phyloP scores from a whole-genome alignment of 2,113 vertebrate species.

The Nipponia nippon region DNA sequence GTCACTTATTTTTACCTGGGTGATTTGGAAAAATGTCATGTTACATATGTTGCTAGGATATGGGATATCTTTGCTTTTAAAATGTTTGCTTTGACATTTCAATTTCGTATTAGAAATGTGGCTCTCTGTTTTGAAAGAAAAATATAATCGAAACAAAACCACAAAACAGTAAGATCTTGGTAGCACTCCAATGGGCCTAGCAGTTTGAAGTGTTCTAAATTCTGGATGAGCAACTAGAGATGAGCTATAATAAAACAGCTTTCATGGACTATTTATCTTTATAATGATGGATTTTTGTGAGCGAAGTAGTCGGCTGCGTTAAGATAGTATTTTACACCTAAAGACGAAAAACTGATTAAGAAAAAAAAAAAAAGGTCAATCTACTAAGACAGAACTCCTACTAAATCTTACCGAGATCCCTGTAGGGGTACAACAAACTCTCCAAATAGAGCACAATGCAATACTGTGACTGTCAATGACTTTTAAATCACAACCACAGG shows the following conservation, averaged over 20 bases:
- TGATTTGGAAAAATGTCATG: neutral
- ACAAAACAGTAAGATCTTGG: neutral
- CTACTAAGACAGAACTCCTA: neutral
- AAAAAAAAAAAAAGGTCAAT: neutral
- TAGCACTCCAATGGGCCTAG: neutral
- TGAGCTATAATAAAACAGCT: neutral
- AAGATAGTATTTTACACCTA: neutral
- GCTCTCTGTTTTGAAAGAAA: neutral
- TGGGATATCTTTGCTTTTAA: neutral
- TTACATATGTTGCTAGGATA: neutral
- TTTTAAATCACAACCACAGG: neutral
- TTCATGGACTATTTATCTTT: neutral
- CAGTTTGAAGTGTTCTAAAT: neutral
- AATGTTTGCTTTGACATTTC: neutral
- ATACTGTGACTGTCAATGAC: neutral
- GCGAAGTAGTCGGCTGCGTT: neutral
- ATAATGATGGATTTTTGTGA: neutral
- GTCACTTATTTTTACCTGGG: neutral
- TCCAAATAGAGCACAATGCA: neutral
- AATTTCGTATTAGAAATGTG: neutral
- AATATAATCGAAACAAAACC: neutral
- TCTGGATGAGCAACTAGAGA: neutral
- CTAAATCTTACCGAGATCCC: neutral
- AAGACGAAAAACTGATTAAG: neutral
- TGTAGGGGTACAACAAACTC: neutral